phyloP scores from a whole-genome alignment of 2,888 invertebrate species.

The Pediacus dermestoides region DNA sequence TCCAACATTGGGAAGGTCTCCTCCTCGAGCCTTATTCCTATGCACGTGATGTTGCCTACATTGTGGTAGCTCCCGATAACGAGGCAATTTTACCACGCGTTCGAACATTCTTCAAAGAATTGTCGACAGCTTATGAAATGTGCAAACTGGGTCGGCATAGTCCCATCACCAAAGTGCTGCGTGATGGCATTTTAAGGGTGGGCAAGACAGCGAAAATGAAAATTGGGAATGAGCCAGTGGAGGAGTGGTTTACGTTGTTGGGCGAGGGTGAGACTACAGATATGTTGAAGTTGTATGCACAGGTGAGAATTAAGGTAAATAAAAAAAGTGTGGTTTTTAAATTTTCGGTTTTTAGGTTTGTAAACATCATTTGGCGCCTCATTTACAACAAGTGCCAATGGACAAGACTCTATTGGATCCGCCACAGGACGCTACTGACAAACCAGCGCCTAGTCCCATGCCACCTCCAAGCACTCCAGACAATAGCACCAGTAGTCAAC shows the following conservation, averaged over 20 bases:
- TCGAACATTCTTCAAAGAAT: conserved; percentile 85
- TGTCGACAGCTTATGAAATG: conserved; percentile 91
- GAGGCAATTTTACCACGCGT: conserved; percentile 76
- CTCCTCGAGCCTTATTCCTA: conserved; percentile 96
- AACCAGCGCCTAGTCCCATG: conserved; percentile 50
- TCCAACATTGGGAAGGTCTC: conserved; percentile 96
- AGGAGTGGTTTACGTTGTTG: conserved; percentile 86
- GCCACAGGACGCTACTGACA: conserved; percentile 55
- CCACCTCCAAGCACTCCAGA: conserved; percentile 36
- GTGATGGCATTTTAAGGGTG: conserved; percentile 85
- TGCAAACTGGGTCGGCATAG: conserved; percentile 91
- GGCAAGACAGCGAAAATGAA: conserved; percentile 64
- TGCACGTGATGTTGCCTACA: conserved; percentile 89
- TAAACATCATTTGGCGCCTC: conserved; percentile 72
- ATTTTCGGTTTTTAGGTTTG: conserved; percentile 57
- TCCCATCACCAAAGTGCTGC: conserved; percentile 77
- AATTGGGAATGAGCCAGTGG: conserved; percentile 62
- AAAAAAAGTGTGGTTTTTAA: neutral
- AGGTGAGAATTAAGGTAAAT: conserved; percentile 48
- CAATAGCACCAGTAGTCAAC: conserved; percentile 22
- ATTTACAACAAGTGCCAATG: conserved; percentile 69
- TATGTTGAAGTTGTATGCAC: conserved; percentile 83
- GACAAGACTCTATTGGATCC: conserved; percentile 71
- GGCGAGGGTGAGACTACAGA: conserved; percentile 78
- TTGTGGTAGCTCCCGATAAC: conserved; percentile 91